Evolutionary conservation across 2,797 vertebrate genomes (phyloP).

Genomic region (Pseudopleuronectes americanus): DNA sequence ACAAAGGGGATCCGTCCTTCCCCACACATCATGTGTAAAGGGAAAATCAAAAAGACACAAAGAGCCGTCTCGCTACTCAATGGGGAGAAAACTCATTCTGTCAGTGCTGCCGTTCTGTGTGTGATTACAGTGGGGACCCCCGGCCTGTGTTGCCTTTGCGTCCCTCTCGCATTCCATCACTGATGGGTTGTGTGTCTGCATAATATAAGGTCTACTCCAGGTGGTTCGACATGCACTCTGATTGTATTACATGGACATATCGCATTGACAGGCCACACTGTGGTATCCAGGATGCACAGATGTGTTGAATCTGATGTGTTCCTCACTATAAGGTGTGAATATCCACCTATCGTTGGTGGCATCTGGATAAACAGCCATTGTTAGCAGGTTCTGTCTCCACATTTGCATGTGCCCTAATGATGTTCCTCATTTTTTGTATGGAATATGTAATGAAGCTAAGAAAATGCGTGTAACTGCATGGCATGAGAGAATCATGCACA

Average conservation of each 20-base stretch:
- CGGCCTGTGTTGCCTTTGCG: slow-evolving; percentile 64
- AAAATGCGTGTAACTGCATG: background rate
- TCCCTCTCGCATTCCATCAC: slow-evolving; percentile 51
- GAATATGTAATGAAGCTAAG: slow-evolving; percentile 46
- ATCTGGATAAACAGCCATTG: slow-evolving; percentile 8
- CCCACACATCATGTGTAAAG: slow-evolving; percentile 75
- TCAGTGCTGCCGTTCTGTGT: slow-evolving; percentile 76
- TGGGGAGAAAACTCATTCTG: slow-evolving; percentile 77
- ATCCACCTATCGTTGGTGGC: slow-evolving; percentile 37
- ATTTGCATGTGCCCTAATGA: slow-evolving; percentile 54
- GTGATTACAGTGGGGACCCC: slow-evolving; percentile 78
- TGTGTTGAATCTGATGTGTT: background rate
- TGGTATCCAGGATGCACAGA: slow-evolving; percentile 12
- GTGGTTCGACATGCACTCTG: slow-evolving; percentile 12
- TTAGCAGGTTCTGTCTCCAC: slow-evolving; percentile 14
- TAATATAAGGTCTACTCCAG: slow-evolving; percentile 54
- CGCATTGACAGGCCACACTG: slow-evolving; percentile 9
- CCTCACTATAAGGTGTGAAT: background rate
- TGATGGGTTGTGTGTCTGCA: slow-evolving; percentile 52
- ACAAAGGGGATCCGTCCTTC: slow-evolving; percentile 82
- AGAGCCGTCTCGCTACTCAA: slow-evolving; percentile 74
- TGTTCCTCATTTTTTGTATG: slow-evolving; percentile 43
- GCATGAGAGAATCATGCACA: slow-evolving; percentile 22
- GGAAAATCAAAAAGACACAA: slow-evolving; percentile 82
- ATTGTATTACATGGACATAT: slow-evolving; percentile 25